Conservation (phyloP, 2,113 vertebrate genomes). For the Galbula dea region DNA sequence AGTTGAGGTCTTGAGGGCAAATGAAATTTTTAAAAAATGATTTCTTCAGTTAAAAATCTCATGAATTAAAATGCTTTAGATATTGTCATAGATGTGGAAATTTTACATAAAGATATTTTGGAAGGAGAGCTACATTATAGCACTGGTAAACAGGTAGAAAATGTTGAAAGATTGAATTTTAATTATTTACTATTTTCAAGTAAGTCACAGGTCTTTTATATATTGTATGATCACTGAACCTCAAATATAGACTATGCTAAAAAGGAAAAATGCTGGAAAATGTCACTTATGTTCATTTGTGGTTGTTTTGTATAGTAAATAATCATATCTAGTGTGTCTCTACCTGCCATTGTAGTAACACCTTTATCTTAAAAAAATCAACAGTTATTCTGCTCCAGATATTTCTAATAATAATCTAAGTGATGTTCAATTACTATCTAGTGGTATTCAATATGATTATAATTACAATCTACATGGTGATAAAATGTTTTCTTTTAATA, state of each 20-base stretch:
- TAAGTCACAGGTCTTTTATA: not conserved
- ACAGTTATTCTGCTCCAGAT: not conserved
- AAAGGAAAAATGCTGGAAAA: not conserved
- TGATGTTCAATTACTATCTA: not conserved
- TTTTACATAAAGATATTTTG: not conserved
- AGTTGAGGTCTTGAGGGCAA: not conserved
- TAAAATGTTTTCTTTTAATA: not conserved
- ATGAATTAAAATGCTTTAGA: not conserved
- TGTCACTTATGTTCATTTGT: not conserved
- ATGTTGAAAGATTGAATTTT: not conserved
- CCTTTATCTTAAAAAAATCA: not conserved
- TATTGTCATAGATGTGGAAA: not conserved
- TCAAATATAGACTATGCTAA: not conserved
- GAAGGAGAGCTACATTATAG: not conserved
- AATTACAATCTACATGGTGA: not conserved
- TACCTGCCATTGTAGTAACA: not conserved
- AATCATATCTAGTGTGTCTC: not conserved
- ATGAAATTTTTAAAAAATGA: not conserved
- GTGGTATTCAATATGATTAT: not conserved
- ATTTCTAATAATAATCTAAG: not conserved
- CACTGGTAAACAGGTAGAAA: not conserved
- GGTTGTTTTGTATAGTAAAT: not conserved
- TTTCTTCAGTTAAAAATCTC: not conserved
- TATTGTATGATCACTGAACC: not conserved
- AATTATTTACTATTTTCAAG: not conserved